Evolutionary conservation across 1,140 invertebrate genomes (phyloP), one percentile per base, ranked within the genome.

Genomic region (Portunus trituberculatus): DNA sequence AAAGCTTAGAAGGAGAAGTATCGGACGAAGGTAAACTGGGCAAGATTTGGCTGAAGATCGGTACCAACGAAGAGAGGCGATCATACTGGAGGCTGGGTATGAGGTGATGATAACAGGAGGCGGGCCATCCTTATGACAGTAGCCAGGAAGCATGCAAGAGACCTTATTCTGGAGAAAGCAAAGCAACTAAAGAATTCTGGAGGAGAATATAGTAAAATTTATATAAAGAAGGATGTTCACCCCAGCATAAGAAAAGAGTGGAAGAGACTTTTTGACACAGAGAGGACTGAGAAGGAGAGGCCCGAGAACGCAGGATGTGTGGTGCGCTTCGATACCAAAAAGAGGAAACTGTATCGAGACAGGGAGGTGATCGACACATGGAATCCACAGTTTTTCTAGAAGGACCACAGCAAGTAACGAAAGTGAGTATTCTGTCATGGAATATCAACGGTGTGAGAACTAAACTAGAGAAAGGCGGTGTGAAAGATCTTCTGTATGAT

Each of bases 261-360:
- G 20, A 89, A 89, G 87, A 10, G 87, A n/a, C 16, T 89, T 45
- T 32, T 45, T 39, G 12, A 89, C 32, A 32, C n/a, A 10, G 20
- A 89, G 12, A 89, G 46, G 87, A 39, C 32, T 16, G 87, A 39
- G 32, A 89, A 89, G 87, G n/a, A n/a, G n/a, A n/a, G n/a, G n/a
- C n/a, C n/a, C n/a, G n/a, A n/a, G n/a, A n/a, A n/a, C n/a, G n/a
- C 31, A 89, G 32, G 31, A 89, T n/a, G n/a, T 89, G 87, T 32
- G 31, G 46, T 89, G 14, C n/a, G 12, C 7, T n/a, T 39, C 28
- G 32, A n/a, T 10, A 39, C 87, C 32, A 4, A 10, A 89, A 32
- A 31, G 32, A 25, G 7, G 46, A 16, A 89, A 32, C 16, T 89
- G 32, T 89, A 89, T 10, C 12, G 32, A 7, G 32, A 89, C 32